These are phyloP conservation scores for Drosophila serrata DNA, from an alignment of 1,140 invertebrate species.

Conservation along the genomic window DNA sequence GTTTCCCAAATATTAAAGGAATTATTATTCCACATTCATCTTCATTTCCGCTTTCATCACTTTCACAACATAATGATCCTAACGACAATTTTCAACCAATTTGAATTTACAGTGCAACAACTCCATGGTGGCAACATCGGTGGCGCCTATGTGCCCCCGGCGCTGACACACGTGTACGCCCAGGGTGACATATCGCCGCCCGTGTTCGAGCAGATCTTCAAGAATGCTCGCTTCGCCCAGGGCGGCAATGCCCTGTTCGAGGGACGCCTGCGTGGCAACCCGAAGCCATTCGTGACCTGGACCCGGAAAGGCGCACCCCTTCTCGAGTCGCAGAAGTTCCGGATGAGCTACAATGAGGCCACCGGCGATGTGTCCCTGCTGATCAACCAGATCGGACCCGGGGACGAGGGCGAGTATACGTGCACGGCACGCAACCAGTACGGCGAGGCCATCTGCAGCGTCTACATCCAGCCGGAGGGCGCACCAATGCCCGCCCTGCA, in stretches of 20 bases:
- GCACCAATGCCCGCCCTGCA: slow-evolving; percentile 89
- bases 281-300: slow-evolving; percentile 97
- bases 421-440: slow-evolving; percentile 97
- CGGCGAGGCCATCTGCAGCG: slow-evolving; percentile 97
- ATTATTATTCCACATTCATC: not conserved
- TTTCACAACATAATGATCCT: not conserved
- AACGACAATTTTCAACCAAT: not conserved
- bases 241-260: slow-evolving; percentile 97
- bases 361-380: slow-evolving; percentile 92
- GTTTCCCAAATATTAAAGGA: not conserved
- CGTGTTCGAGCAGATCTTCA: slow-evolving; percentile 96
- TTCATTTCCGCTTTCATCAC: not conserved
- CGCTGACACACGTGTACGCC: slow-evolving; percentile 79
- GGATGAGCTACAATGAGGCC: slow-evolving; percentile 94
- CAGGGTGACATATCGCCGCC: slow-evolving; percentile 92
- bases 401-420: slow-evolving; percentile 98
- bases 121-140: slow-evolving; percentile 70
- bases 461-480: slow-evolving; percentile 97
- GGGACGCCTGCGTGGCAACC: slow-evolving; percentile 95
- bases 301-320: slow-evolving; percentile 94
- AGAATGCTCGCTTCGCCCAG: slow-evolving; percentile 96
- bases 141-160: slow-evolving; percentile 75
- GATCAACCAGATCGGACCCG: slow-evolving; percentile 96
- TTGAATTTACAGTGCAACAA: slow-evolving; percentile 75
- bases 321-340: slow-evolving; percentile 92